Evolutionary conservation across 2,888 invertebrate genomes (phyloP), one percentile per base, ranked within the genome.

Genomic region (Fragum fragum): DNA sequence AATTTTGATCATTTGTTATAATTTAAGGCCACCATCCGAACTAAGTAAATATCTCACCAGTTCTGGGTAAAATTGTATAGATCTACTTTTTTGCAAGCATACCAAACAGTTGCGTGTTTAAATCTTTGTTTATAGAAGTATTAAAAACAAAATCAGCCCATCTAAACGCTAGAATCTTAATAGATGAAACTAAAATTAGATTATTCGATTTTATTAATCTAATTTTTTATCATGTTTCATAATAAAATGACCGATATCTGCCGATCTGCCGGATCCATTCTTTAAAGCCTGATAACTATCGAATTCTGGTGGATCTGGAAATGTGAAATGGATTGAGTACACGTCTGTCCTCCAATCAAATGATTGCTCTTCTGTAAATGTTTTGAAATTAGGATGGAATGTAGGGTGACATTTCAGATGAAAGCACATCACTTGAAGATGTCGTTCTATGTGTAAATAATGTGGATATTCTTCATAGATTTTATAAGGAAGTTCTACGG

Each of bases 341-440:
- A 87, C 88, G 28, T 93, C 93, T 21, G 73, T 88, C 28, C 82
- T 70, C 93, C 93, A 93, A 86, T 93, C 87, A 81, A 93, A 91
- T 32, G 88, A 88, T 71, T 90, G 88, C 5, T 86, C 88, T 18
- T 87, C 81, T n/a, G 87, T 83, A 73, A 90, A 92, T 47, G 88
- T 81, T 68, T 87, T 88, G 79, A 90, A 92, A 72, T 91, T 87
- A 14, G 86, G 82, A 16, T 90, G 87, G 73, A 89, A 93, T 28
- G 89, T 88, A 6, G 93, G 93, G 69, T 93, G 93, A 66, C 93
- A 93, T 53, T 88, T 88, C 39, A 90, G 85, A 52, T 89, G 87
- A 76, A 90, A 93, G 81, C 93, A 93, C 87, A 93, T 93, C 9
- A 93, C 93, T 79, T 93, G 93, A 21, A 93, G 81, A 18, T 85